These are phyloP conservation scores for Syritta pipiens DNA, from an alignment of 2,888 invertebrate genomes.

Conservation along the genomic window DNA sequence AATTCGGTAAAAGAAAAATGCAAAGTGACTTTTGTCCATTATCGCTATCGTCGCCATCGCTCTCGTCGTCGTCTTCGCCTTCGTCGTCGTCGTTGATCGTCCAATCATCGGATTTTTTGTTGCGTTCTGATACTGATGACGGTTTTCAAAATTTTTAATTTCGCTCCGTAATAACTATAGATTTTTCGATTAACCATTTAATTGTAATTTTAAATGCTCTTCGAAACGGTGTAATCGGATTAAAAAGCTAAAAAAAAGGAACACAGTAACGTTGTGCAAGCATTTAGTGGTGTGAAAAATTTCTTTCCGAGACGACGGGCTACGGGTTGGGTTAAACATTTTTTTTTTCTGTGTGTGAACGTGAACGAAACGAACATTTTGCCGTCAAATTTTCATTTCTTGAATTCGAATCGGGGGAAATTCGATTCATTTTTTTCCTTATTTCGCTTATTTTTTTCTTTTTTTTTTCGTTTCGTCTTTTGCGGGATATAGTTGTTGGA, in stretches of 20 bases:
- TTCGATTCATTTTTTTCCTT: background rate
- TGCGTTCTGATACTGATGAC: conserved; percentile 40
- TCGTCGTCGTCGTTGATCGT: conserved; percentile 37
- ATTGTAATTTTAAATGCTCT: conserved; percentile 37
- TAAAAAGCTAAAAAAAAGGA: conserved; percentile 42
- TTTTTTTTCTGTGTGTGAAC: conserved; percentile 53
- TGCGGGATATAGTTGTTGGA: conserved; percentile 63
- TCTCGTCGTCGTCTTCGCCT: conserved; percentile 39
- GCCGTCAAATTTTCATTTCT: conserved; percentile 34
- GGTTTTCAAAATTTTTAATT: conserved; percentile 40
- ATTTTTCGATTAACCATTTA: conserved; percentile 28
- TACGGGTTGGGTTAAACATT: conserved; percentile 63
- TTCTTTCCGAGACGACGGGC: conserved; percentile 58
- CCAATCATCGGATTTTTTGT: conserved; percentile 62
- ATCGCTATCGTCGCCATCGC: conserved; percentile 67
- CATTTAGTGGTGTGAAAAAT: conserved; percentile 65
- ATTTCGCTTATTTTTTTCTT: conserved; percentile 7
- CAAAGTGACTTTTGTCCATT: conserved; percentile 65
- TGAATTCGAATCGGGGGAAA: conserved; percentile 15
- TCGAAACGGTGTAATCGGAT: conserved; percentile 63
- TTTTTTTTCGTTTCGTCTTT: conserved; percentile 27
- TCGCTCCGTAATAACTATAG: conserved; percentile 21
- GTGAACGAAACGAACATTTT: conserved; percentile 46
- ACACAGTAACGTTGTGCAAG: conserved; percentile 63
- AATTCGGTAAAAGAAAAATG: conserved; percentile 63